These are phyloP conservation scores for Tokudaia muenninki DNA, from an alignment of 2,797 vertebrate species.

Conservation along the genomic window DNA sequence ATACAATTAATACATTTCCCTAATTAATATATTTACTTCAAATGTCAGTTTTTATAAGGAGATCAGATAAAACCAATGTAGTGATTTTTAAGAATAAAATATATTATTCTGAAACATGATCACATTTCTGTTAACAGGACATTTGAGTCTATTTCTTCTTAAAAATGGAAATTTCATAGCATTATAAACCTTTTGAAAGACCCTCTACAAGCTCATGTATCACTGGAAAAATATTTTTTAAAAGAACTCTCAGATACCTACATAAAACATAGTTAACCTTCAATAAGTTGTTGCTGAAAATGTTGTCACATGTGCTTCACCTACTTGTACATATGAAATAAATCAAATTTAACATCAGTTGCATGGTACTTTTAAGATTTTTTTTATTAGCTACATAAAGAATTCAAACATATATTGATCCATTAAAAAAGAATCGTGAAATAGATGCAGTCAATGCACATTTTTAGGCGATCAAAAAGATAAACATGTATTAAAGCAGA, in stretches of 20 bases:
- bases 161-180: neutral
- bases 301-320: neutral
- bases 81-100: neutral
- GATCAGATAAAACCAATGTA: neutral
- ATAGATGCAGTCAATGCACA: neutral
- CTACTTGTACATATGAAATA: neutral
- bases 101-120: neutral
- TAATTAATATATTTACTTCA: neutral
- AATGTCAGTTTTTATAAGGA: neutral
- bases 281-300: neutral
- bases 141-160: neutral
- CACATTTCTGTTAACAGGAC: neutral
- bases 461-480: neutral
- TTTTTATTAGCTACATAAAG: neutral
- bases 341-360: conserved; percentile 10
- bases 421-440: neutral
- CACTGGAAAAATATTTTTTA: neutral
- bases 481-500: neutral
- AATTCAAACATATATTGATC: neutral
- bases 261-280: neutral
- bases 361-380: neutral
- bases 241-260: neutral
- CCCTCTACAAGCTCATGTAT: neutral
- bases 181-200: neutral
- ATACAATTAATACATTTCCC: neutral